Base-by-base conservation (phyloP, 2,113 vertebrate genomes). In the Silurus glanis region DNA sequence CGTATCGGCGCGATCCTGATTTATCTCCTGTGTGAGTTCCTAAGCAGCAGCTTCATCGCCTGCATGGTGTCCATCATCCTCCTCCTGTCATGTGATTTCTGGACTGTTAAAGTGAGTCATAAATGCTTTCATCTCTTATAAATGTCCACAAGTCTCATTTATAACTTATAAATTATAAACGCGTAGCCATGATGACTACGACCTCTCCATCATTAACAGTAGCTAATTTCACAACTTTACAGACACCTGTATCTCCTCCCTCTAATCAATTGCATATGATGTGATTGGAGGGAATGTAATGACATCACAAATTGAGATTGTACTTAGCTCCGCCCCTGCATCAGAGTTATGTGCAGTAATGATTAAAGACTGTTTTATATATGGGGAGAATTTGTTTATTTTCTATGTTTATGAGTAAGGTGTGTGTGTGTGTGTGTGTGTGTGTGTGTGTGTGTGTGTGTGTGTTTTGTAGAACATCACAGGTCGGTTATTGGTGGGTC, bases 81-180 rank as follows among this genome's bases (percentile, higher is more conserved):
- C 71, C 71, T 74, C 47, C 71, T 74, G 47, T 74, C 71, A 51
- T 74, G 71, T 74, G 71, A 74, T 47, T 74, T 74, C 71, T 74
- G 71, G 71, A 49, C 71, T 1, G 47, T 74, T 51, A 74, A 74
- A 74, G 71, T 74, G 47, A 74, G 71, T 37, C 37, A 37, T 37
- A 37, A 37, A 37, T 37, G 37, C 37, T 37, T 37, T 28, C n/a
- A 66, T 1, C 5, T 13, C 64, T 67, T 12, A 67, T 37, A 7
- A 67, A 67, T 16, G 16, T 67, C 28, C 25, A 67, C 28, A 25
- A 67, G 66, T 28, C 66, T 71, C 3, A 71, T 45, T 6, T 45
- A 71, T 69, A 37, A 69, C 66, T 69, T 3, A 0, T 37, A 37
- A 37, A 37, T 37, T 37, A 37, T 37, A 37, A 2, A 37, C 2